Evolutionary conservation across 2,888 invertebrate genomes (phyloP).

Genomic region (Fabriciana adippe): DNA sequence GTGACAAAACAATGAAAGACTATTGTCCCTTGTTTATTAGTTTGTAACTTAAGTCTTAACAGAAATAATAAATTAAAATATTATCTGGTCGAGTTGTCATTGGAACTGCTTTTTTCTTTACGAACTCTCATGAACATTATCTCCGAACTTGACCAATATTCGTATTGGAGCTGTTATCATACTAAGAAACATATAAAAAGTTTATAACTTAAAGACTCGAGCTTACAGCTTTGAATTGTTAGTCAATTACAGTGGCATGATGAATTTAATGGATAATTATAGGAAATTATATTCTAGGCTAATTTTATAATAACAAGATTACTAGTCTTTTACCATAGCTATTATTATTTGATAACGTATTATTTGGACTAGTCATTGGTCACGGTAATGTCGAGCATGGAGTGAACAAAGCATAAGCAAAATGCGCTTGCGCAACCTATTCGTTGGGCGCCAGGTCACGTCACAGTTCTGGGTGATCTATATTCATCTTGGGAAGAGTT

Average conservation of each 20-base stretch:
- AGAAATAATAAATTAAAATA: background rate
- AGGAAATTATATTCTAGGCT: slow-evolving; percentile 15
- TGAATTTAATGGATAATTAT: slow-evolving; percentile 9
- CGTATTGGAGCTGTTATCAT: too few relatives aligned
- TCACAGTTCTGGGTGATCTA: slow-evolving; percentile 14
- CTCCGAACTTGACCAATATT: too few relatives aligned
- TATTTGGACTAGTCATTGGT: slow-evolving; percentile 42
- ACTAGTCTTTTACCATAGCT: slow-evolving; percentile 6
- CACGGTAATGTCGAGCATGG: slow-evolving; percentile 57
- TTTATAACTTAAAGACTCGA: too few relatives aligned
- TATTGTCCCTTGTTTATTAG: slow-evolving; percentile 27
- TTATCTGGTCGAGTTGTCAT: background rate
- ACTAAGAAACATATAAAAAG: too few relatives aligned
- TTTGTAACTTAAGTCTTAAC: slow-evolving; percentile 18
- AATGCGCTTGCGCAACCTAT: slow-evolving; percentile 58
- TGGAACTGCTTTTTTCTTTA: background rate
- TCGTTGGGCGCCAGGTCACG: slow-evolving; percentile 28
- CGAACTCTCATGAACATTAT: too few relatives aligned
- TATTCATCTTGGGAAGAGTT: background rate
- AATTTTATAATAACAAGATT: slow-evolving; percentile 20
- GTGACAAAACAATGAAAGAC: slow-evolving; percentile 32
- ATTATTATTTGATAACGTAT: slow-evolving; percentile 33
- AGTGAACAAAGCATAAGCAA: slow-evolving; percentile 49
- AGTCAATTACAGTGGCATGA: slow-evolving; percentile 3
- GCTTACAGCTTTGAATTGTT: too few relatives aligned